Evolutionary conservation across 2,888 invertebrate species (phyloP), one percentile per base, ranked within the genome.

Genomic region (Diaphora mendica): DNA sequence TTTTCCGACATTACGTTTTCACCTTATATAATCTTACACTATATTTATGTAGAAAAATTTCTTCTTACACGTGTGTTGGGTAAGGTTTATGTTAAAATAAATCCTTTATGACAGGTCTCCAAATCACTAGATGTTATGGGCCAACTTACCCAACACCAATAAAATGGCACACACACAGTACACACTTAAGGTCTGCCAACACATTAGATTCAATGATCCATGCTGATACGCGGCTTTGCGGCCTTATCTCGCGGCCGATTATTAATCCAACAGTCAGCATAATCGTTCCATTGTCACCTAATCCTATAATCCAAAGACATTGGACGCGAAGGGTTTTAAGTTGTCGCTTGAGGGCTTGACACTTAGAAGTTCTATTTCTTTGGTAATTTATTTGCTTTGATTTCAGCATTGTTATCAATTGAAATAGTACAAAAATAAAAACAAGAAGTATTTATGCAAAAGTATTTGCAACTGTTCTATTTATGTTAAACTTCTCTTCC

Each of bases 181-280:
- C 48, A 39, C 39, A 62, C 20, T n/a, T 33, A 39, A 65, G 55
- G 70, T 35, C 51, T 51, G 48, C 64, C 64, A 66, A 15, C n/a
- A 15, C 44, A 70, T 39, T 30, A 20, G 44, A 67, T 64, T 48
- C 72, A 75, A 72, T 70, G 69, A 70, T n/a, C 55, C 59, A 64
- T 69, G 42, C 66, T 75, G 78, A 77, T 73, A 76, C 68, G 70
- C 55, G 35, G 39, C 66, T 48, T 65, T 42, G 17, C 33, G 33
- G 35, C 73, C 67, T 73, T 79, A 80, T 79, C 72, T 79, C 62
- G 30, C 23, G 64, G 39, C 64, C 68, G 68, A 78, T 84, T 84
- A 83, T 85, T 82, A 83, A 85, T 85, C 83, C 79, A 83, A 67
- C 69, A 76, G 72, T 76, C 68, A 74, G 77, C 79, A 75, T 81